Conservation (phyloP, 2,888 invertebrate species). For the Lepetodrilus schrolli region DNA sequence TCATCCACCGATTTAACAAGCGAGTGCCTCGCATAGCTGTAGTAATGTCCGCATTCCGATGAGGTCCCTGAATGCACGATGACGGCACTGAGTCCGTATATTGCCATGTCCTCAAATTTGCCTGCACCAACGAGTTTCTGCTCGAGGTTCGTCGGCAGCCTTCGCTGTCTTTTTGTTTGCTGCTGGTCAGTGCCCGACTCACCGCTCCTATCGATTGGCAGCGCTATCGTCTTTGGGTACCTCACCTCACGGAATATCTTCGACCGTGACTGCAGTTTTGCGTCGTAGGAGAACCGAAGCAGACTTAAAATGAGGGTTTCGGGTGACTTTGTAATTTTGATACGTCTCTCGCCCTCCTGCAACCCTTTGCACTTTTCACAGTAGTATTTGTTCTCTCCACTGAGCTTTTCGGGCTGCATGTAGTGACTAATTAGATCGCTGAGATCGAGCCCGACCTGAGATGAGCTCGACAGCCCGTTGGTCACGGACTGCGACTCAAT, state of each 20-base stretch:
- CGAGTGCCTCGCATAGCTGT: slow-evolving; percentile 81
- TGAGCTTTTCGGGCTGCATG: slow-evolving; percentile 84
- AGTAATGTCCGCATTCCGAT: slow-evolving; percentile 91
- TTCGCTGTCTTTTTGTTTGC: slow-evolving; percentile 17
- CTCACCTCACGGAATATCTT: slow-evolving; percentile 81
- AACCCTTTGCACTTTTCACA: slow-evolving; percentile 85
- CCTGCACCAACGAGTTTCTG: slow-evolving; percentile 29
- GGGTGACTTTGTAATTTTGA: slow-evolving; percentile 84
- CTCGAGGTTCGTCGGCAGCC: slow-evolving; percentile 1
- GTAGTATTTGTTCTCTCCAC: slow-evolving; percentile 88
- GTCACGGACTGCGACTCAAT: slow-evolving; percentile 11
- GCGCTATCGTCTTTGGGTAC: slow-evolving; percentile 71
- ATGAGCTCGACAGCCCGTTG: not conserved
- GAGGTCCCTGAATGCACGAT: slow-evolving; percentile 89
- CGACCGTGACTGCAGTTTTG: slow-evolving; percentile 83
- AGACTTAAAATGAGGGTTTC: slow-evolving; percentile 86
- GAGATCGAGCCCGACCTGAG: slow-evolving; percentile 75
- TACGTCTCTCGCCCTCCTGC: slow-evolving; percentile 85
- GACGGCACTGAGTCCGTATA: slow-evolving; percentile 86
- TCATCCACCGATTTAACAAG: slow-evolving; percentile 47
- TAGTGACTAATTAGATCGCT: slow-evolving; percentile 86
- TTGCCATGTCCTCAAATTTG: slow-evolving; percentile 50
- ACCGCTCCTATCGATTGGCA: slow-evolving; percentile 58
- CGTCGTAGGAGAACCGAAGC: slow-evolving; percentile 86
- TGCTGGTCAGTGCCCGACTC: not conserved